Base-by-base conservation (phyloP, 1,140 invertebrate species). In the Cotesia typhae region DNA sequence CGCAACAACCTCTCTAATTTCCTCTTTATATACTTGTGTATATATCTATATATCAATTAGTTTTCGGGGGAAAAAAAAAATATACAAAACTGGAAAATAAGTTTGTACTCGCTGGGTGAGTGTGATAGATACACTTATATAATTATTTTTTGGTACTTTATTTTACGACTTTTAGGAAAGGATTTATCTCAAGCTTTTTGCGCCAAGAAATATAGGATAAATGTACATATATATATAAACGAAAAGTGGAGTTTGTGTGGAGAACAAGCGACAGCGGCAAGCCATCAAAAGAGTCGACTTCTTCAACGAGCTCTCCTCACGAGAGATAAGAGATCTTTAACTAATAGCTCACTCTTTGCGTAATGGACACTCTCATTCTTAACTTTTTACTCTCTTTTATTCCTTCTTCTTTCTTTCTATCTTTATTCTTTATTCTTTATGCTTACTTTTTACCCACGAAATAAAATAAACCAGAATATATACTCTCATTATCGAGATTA, bases 301-400 rank as follows among this genome's bases (percentile, higher is more conserved):
- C 53, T 65, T 67, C 53, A 57, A 66, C 61, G 64, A 72, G 70
- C 55, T 72, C 53, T 55, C 53, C 35, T 55, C 63, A 57, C 64
- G 0, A 65, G 69, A 70, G 63, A 72, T 67, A 72, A 72, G 63
- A 66, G 70, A 72, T 72, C 63, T 72, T 64, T 12, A 66, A 72
- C 70, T 72, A 72, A 72, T 72, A 72, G 52, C 70, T 72, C 35
- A 72, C 63, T 64, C 52, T 72, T 72, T 72, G 64, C 70, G 70
- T 72, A 72, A 72, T 60, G 63, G 52, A 72, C 66, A 67, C 70
- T 72, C 70, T 72, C 38, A 38, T 72, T 72, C 66, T 72, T 38
- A 64, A 72, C 63, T 53, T 72, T 57, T 51, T 17, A 7, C 59
- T 55, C 52, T 69, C 38, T 47, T 6, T 47, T 47, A 1, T 28